phyloP scores from a whole-genome alignment of 1,140 invertebrate genomes.

The Drosophila arawakana region DNA sequence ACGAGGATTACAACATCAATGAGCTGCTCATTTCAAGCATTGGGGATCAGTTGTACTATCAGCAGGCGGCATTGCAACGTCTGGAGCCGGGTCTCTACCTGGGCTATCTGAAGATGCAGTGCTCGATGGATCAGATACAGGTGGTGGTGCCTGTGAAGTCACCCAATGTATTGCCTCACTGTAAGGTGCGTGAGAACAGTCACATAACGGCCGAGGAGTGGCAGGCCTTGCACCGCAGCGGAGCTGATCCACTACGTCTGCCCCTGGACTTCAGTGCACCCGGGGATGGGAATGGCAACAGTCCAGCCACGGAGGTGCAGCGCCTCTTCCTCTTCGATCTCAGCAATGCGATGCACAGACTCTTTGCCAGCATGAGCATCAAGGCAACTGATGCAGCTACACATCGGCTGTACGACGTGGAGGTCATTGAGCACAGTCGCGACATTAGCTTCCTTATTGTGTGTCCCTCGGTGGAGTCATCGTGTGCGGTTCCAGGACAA shows the following conservation, averaged over 20 bases:
- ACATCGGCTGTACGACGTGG: slow-evolving; percentile 94
- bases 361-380: slow-evolving; percentile 93
- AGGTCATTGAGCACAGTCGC: slow-evolving; percentile 94
- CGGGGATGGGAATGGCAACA: slow-evolving; percentile 74
- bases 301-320: slow-evolving; percentile 88
- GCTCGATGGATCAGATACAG: slow-evolving; percentile 96
- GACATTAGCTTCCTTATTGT: slow-evolving; percentile 96
- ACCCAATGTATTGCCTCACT: slow-evolving; percentile 96
- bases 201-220: slow-evolving; percentile 98
- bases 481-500: slow-evolving; percentile 95
- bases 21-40: slow-evolving; percentile 94
- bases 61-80: slow-evolving; percentile 92
- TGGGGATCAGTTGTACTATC: slow-evolving; percentile 96
- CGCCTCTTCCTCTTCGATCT: slow-evolving; percentile 91
- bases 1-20: slow-evolving; percentile 90
- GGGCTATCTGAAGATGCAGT: slow-evolving; percentile 97
- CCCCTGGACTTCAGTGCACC: slow-evolving; percentile 84
- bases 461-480: slow-evolving; percentile 94
- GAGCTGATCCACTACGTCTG: slow-evolving; percentile 83
- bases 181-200: slow-evolving; percentile 96
- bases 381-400: slow-evolving; percentile 87
- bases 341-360: slow-evolving; percentile 88
- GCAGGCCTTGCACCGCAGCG: slow-evolving; percentile 89
- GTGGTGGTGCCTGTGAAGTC: slow-evolving; percentile 95
- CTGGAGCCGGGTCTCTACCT: slow-evolving; percentile 95